Percentiles rank a stretch among this genome's conserved stretches.
Evolutionary conservation across 2,113 vertebrate species (phyloP).

Genomic region (Chamaetylas fuelleborni): DNA sequence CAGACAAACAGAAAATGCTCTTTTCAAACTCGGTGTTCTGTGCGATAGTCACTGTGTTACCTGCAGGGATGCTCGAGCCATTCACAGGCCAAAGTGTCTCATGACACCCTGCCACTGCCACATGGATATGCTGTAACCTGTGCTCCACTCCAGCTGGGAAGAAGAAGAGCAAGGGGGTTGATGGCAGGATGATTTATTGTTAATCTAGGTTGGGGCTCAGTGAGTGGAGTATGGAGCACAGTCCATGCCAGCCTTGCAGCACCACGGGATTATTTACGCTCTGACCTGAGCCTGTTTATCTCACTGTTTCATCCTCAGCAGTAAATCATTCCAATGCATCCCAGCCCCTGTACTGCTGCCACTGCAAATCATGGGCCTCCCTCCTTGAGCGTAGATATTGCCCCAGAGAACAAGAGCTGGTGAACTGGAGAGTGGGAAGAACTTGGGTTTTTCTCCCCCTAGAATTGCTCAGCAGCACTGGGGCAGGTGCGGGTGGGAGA

Average conservation of each 20-base stretch:
- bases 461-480: background rate
- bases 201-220: background rate
- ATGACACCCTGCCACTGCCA: background rate
- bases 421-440: background rate
- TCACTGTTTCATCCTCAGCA: background rate
- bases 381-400: no score
- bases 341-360: background rate
- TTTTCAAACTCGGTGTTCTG: background rate
- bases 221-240: background rate
- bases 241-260: background rate
- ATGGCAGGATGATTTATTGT: background rate
- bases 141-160: background rate
- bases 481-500: background rate
- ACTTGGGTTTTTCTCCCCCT: background rate
- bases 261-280: fast-evolving
- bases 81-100: background rate
- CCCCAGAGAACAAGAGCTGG: background rate
- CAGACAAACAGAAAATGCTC: background rate
- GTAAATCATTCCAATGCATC: background rate
- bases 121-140: background rate
- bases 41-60: fast-evolving
- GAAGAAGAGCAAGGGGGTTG: background rate
- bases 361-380: background rate
- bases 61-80: background rate
- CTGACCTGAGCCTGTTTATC: background rate